phyloP scores from a whole-genome alignment of 2,888 invertebrate genomes.

The Cheilosia vulpina region DNA sequence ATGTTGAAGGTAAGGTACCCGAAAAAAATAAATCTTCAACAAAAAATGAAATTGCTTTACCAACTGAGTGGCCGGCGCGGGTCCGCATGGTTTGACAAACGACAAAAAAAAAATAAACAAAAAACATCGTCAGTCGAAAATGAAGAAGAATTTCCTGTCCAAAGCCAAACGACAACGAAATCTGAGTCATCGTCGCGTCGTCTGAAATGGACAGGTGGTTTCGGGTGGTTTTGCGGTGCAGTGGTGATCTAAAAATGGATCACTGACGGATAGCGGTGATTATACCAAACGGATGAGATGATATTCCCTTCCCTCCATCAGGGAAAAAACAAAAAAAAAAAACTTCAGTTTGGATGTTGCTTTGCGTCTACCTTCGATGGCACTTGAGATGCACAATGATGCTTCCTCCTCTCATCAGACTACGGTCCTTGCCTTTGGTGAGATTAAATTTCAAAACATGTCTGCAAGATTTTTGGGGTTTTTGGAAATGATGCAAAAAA shows the following conservation, averaged over 20 bases:
- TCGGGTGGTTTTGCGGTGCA: slow-evolving; percentile 43
- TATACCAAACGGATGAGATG: slow-evolving; percentile 40
- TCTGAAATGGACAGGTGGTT: slow-evolving; percentile 45
- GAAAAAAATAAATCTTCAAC: neutral
- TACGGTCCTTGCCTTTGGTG: neutral
- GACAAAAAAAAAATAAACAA: slow-evolving; percentile 2
- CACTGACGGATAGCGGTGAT: slow-evolving; percentile 54
- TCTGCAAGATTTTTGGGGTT: slow-evolving; percentile 25
- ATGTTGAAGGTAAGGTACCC: neutral
- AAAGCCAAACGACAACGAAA: slow-evolving; percentile 29
- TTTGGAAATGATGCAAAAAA: slow-evolving; percentile 24
- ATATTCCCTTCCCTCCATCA: neutral
- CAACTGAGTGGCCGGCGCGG: neutral
- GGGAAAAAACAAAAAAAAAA: neutral
- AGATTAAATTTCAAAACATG: slow-evolving; percentile 64
- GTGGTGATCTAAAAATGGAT: slow-evolving; percentile 32
- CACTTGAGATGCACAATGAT: slow-evolving; percentile 56
- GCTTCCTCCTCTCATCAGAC: slow-evolving; percentile 9
- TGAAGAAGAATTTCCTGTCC: slow-evolving; percentile 46
- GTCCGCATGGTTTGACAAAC: slow-evolving; percentile 14
- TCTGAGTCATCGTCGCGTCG: slow-evolving; percentile 48
- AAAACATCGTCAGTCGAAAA: neutral
- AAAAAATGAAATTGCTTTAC: slow-evolving; percentile 26
- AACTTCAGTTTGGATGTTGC: slow-evolving; percentile 4
- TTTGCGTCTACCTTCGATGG: slow-evolving; percentile 49